Percentiles rank a stretch among this genome's conserved stretches.
These are phyloP conservation scores for Glandiceps talaboti DNA, from an alignment of 53 echinoderm and acorn worm genomes.

Conservation along the genomic window DNA sequence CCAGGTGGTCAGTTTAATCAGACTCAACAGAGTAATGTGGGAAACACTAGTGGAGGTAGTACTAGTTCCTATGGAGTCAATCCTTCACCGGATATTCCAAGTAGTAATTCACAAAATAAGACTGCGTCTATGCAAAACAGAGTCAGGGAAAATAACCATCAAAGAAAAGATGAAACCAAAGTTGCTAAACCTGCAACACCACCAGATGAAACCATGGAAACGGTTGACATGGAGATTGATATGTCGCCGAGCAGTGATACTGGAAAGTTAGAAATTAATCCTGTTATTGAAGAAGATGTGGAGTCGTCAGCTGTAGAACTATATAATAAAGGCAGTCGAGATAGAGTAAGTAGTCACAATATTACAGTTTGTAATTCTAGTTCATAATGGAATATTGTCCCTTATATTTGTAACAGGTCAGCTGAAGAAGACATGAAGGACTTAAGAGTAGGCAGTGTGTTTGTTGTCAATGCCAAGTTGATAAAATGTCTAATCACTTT, in stretches of 20 bases:
- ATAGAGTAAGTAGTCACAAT: constrained; percentile 62
- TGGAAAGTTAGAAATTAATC: not conserved
- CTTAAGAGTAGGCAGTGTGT: no score
- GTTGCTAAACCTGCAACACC: constrained; percentile 2
- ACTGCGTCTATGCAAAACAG: not conserved
- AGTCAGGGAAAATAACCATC: not conserved
- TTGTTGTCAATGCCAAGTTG: no score
- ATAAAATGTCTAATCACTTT: no score
- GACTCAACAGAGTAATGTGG: not conserved
- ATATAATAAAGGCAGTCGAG: constrained; percentile 92
- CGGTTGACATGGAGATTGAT: constrained; percentile 16
- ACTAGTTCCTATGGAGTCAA: not conserved
- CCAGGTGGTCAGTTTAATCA: not conserved
- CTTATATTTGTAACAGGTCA: no score
- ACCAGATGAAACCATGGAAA: constrained; percentile 19
- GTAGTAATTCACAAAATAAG: not conserved
- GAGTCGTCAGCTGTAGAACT: constrained; percentile 92
- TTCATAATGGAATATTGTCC: no score
- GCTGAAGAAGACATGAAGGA: no score
- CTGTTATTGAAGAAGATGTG: constrained; percentile 47
- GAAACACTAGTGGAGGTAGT: not conserved
- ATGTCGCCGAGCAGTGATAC: not conserved
- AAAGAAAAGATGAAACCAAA: not conserved
- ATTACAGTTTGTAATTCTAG: no score
- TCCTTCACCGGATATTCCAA: not conserved